Percentiles rank a stretch among this genome's conserved stretches.
Conservation (phyloP, 1,140 invertebrate genomes). For the Hylaeus volcanicus region DNA sequence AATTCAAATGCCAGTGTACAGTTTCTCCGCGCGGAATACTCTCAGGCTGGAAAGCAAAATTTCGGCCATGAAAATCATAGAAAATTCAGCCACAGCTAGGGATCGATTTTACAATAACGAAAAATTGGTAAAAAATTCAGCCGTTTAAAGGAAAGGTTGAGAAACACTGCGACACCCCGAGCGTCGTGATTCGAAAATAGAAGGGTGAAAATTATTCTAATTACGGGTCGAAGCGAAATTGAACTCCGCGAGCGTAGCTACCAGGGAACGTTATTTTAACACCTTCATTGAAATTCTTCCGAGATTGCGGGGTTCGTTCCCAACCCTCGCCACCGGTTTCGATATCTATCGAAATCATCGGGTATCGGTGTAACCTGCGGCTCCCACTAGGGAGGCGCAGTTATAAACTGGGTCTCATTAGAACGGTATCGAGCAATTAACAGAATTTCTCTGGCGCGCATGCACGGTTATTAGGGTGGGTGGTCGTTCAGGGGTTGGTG, state of each 20-base stretch:
- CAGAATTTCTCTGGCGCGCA: slow-evolving; percentile 26
- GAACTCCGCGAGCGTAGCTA: background rate
- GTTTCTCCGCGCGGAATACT: background rate
- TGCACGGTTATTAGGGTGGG: background rate
- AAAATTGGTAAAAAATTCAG: background rate
- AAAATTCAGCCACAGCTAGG: background rate
- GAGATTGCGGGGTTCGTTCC: background rate
- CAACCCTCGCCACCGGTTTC: background rate
- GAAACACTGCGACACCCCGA: background rate
- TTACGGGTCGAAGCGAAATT: background rate
- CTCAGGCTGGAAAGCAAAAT: background rate
- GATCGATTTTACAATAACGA: background rate
- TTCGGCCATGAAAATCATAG: background rate
- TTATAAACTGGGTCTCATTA: slow-evolving; percentile 27
- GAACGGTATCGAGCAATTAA: slow-evolving; percentile 35
- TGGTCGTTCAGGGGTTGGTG: background rate
- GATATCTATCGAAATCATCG: slow-evolving; percentile 27
- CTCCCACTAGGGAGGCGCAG: background rate
- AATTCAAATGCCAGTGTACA: background rate
- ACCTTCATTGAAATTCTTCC: background rate
- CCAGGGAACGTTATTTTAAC: no score
- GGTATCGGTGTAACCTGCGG: background rate
- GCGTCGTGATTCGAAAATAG: background rate
- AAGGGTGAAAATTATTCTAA: background rate
- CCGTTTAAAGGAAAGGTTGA: background rate